phyloP scores from a whole-genome alignment of 2,113 vertebrate genomes.

The Malaclemys terrapin region DNA sequence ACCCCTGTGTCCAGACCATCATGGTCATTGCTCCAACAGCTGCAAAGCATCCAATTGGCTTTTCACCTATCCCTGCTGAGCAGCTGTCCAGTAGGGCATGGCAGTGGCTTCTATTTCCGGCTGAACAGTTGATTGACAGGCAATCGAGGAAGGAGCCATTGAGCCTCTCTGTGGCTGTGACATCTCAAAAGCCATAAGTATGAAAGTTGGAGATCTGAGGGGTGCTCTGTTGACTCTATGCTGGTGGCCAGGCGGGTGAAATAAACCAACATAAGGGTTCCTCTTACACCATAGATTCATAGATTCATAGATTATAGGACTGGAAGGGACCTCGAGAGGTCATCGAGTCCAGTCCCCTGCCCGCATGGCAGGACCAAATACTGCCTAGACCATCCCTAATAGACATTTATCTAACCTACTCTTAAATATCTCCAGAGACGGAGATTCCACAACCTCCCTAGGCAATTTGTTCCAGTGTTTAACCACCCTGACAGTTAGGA shows the following conservation, averaged over 20 bases:
- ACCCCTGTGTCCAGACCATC: neutral
- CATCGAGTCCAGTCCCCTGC: too few species aligned
- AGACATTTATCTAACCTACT: too few species aligned
- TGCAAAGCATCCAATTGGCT: neutral
- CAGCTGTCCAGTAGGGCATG: conserved; percentile 42
- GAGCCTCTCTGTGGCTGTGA: neutral
- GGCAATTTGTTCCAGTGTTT: too few species aligned
- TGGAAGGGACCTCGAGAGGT: too few species aligned
- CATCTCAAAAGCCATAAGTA: neutral
- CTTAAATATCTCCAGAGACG: too few species aligned
- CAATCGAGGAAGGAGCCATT: neutral
- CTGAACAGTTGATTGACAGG: neutral
- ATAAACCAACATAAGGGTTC: neutral
- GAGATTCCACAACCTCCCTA: too few species aligned
- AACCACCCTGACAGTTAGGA: too few species aligned
- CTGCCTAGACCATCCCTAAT: too few species aligned
- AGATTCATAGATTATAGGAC: too few species aligned
- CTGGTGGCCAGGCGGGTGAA: neutral
- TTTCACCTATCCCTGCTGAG: conserved; percentile 8
- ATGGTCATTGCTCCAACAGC: conserved; percentile 37
- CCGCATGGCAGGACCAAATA: too few species aligned
- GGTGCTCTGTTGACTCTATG: neutral
- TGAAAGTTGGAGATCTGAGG: neutral
- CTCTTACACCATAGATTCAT: too few species aligned
- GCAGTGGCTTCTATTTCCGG: conserved; percentile 33